phyloP scores from a whole-genome alignment of 2,113 vertebrate genomes.

The Erinaceus europaeus region DNA sequence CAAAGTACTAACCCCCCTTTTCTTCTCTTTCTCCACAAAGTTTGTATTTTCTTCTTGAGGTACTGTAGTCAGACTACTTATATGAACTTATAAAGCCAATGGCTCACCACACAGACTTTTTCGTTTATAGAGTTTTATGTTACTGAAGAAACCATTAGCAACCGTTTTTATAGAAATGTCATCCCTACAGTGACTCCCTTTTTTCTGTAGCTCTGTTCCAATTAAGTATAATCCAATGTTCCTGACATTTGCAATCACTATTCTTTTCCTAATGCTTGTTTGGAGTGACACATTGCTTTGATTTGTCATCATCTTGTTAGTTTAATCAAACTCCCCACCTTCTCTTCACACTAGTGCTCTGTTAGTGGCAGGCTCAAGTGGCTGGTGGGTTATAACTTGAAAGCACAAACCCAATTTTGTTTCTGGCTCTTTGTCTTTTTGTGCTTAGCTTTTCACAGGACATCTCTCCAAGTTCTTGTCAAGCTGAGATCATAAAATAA shows the following conservation, averaged over 20 bases:
- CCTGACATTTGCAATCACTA: neutral
- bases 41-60: neutral
- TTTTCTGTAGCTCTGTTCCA: neutral
- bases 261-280: slow-evolving; percentile 1
- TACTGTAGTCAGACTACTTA: neutral
- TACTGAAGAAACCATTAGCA: neutral
- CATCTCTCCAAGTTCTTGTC: neutral
- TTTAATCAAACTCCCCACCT: neutral
- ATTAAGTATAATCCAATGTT: neutral
- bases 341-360: neutral
- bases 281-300: neutral
- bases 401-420: neutral
- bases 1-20: neutral
- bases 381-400: neutral
- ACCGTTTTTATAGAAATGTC: neutral
- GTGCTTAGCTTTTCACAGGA: neutral
- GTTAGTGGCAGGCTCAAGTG: neutral
- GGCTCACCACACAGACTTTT: neutral
- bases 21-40: neutral
- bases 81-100: neutral
- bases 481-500: neutral
- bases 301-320: neutral
- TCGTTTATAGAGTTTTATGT: neutral
- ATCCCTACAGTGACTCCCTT: neutral
- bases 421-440: neutral